These are phyloP conservation scores for Toxonevra muliebris DNA, from an alignment of 2,888 invertebrate species.

Conservation along the genomic window DNA sequence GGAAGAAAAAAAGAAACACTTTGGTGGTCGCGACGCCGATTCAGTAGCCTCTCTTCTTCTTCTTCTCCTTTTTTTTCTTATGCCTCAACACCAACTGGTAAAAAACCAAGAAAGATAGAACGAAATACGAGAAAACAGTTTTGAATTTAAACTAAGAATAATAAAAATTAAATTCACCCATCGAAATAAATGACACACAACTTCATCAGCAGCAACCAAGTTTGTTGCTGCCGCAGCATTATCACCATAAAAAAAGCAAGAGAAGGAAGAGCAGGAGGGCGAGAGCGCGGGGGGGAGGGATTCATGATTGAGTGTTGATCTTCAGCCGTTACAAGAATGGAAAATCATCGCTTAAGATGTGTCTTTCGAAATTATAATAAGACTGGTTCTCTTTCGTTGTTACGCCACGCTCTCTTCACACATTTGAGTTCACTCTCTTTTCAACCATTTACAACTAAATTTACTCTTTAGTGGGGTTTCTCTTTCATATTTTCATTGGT, in stretches of 20 bases:
- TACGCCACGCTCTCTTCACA: no score
- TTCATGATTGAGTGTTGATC: no score
- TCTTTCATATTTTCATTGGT: conserved; percentile 8
- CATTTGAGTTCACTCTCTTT: no score
- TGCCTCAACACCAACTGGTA: no score
- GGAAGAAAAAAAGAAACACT: neutral
- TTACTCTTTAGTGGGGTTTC: neutral
- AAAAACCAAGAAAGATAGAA: neutral
- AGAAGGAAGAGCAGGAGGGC: neutral
- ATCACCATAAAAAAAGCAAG: neutral
- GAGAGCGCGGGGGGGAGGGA: neutral
- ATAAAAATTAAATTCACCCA: neutral
- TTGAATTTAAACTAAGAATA: neutral
- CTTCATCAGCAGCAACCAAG: conserved; percentile 14
- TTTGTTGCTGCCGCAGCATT: conserved; percentile 7
- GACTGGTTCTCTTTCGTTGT: no score
- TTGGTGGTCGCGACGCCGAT: no score
- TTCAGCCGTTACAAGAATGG: no score
- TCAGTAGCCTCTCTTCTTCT: no score
- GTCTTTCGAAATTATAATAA: no score
- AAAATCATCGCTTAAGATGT: no score
- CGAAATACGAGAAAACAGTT: conserved; percentile 1
- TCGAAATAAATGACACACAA: neutral
- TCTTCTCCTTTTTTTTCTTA: no score
- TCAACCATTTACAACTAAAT: no score